Evolutionary conservation across 2,113 vertebrate genomes (phyloP).

Genomic region (Grallaria varia): DNA sequence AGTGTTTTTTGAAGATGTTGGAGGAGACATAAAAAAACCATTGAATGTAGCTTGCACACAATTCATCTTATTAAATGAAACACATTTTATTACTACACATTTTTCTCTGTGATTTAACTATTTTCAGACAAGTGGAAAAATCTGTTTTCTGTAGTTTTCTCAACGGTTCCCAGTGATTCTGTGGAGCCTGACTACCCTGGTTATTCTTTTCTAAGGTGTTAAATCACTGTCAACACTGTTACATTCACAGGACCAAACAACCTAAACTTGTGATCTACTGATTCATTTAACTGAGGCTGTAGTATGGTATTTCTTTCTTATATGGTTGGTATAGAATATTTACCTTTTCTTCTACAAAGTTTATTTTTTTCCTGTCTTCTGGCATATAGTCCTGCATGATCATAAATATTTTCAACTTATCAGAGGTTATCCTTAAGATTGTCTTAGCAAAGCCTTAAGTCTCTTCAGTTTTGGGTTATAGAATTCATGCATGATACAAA

Average conservation of each 20-base stretch:
- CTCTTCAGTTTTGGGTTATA: neutral
- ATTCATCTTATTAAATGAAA: neutral
- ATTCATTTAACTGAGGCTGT: neutral
- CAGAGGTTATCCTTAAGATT: neutral
- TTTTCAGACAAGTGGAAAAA: neutral
- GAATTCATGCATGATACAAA: neutral
- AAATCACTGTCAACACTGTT: neutral
- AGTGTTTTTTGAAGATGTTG: neutral
- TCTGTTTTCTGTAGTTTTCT: neutral
- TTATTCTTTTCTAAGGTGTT: neutral
- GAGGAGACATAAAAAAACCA: neutral
- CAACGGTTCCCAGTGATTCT: neutral
- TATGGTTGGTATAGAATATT: neutral
- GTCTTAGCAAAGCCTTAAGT: neutral
- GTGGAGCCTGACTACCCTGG: neutral
- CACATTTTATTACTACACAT: neutral
- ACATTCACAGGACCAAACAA: neutral
- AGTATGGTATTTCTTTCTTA: neutral
- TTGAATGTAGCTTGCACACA: neutral
- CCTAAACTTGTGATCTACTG: neutral
- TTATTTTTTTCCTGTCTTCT: neutral
- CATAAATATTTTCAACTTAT: neutral
- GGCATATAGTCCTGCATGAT: neutral
- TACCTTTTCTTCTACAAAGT: neutral
- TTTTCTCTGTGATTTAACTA: neutral